Conservation (phyloP, 2,113 vertebrate genomes). For the Periophthalmus modestus region DNA sequence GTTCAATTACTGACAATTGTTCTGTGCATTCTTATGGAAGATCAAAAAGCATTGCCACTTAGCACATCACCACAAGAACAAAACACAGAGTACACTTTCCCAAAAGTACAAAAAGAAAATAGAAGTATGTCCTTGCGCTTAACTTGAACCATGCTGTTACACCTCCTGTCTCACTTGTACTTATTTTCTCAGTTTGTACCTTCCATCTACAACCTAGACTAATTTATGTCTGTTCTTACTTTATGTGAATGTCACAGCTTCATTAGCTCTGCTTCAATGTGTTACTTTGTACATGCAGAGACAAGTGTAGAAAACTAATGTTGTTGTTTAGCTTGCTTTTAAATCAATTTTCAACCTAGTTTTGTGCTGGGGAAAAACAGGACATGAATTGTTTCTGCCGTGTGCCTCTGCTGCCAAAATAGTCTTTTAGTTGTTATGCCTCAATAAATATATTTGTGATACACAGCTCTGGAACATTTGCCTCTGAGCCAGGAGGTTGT, state of each 20-base stretch:
- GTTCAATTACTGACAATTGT: constrained; percentile 58
- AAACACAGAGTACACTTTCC: not conserved
- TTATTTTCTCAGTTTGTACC: constrained; percentile 5
- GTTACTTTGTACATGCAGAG: not conserved
- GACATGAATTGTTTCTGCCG: not conserved
- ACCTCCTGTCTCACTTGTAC: not conserved
- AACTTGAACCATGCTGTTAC: not conserved
- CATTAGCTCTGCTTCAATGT: not conserved
- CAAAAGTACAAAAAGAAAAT: constrained; percentile 25
- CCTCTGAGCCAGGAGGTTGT: not conserved
- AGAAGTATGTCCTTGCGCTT: not conserved
- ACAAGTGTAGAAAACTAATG: not conserved
- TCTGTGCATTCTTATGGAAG: constrained; percentile 50
- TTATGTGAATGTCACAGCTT: constrained; percentile 2
- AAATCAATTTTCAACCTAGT: not conserved
- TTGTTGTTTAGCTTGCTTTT: not conserved
- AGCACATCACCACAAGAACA: constrained; percentile 28
- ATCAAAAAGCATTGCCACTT: constrained; percentile 53
- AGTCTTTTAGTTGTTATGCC: not conserved
- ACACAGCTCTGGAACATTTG: not conserved
- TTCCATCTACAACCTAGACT: constrained; percentile 1
- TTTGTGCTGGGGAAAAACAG: not conserved
- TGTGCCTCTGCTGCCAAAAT: not conserved
- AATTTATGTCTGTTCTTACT: constrained; percentile 16
- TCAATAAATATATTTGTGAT: not conserved